These are phyloP conservation scores for Micrasema longulum DNA, from an alignment of 1,140 invertebrate species.

Conservation along the genomic window DNA sequence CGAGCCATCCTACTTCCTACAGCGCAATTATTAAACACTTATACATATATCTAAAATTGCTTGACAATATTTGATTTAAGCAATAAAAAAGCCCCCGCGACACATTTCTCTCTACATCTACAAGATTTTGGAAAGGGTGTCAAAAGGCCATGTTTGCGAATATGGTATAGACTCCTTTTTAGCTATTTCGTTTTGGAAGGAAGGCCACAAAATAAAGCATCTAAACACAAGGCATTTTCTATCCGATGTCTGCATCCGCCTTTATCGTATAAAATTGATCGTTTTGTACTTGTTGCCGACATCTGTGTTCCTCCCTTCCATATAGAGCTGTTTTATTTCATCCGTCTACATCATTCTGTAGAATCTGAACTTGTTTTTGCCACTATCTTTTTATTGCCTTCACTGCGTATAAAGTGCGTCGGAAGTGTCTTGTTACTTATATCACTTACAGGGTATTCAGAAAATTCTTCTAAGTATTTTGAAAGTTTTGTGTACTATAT, in stretches of 20 bases:
- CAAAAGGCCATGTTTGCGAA: constrained; percentile 4
- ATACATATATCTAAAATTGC: constrained; percentile 8
- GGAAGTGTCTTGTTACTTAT: constrained; percentile 1
- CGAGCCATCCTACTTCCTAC: too few relatives aligned
- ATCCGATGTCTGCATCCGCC: constrained; percentile 2
- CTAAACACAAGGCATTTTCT: neutral
- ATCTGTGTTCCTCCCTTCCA: constrained; percentile 4
- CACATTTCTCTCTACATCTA: constrained; percentile 15
- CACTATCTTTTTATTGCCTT: constrained; percentile 30
- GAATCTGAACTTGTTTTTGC: constrained; percentile 29
- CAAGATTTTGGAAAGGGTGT: constrained; percentile 7
- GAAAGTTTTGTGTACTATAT: too few relatives aligned
- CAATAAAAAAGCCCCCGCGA: constrained; percentile 26
- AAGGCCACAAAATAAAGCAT: neutral
- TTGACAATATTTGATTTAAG: constrained; percentile 16
- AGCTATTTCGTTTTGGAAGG: neutral
- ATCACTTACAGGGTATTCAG: constrained; percentile 15
- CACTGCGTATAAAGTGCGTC: constrained; percentile 25
- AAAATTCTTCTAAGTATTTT: constrained; percentile 6
- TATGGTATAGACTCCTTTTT: neutral
- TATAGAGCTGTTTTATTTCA: neutral
- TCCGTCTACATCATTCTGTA: constrained; percentile 15
- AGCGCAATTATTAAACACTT: neutral
- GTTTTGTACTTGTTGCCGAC: constrained; percentile 19
- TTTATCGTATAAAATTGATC: neutral